Evolutionary conservation across 1,140 invertebrate genomes (phyloP).

Genomic region (Meloidogyne exigua): DNA sequence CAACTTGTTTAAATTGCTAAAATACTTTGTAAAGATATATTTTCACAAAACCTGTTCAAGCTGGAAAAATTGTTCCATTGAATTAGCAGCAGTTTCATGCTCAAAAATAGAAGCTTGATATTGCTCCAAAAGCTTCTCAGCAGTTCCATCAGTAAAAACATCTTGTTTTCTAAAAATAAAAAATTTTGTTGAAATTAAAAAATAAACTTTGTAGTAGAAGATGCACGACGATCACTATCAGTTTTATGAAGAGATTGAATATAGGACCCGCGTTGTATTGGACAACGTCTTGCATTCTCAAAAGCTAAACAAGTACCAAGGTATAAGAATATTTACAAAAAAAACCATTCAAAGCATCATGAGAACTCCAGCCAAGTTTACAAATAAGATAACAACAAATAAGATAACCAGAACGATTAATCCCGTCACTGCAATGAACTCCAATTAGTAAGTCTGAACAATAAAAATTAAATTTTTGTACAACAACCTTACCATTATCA

Average conservation of each 20-base stretch:
- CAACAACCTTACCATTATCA: constrained; percentile 49
- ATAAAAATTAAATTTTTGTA: constrained; percentile 60
- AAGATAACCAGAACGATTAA: constrained; percentile 85
- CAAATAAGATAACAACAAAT: constrained; percentile 71
- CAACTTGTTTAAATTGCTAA: constrained; percentile 42
- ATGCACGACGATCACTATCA: constrained; percentile 37
- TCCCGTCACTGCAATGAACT: constrained; percentile 85
- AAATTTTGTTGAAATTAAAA: neutral
- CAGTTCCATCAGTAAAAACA: neutral
- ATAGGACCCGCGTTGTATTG: constrained; percentile 66
- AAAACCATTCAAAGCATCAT: constrained; percentile 53
- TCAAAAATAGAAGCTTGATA: constrained; percentile 18
- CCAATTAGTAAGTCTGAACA: constrained; percentile 77
- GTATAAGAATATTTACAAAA: constrained; percentile 65
- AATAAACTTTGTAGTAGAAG: neutral
- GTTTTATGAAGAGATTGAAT: constrained; percentile 64
- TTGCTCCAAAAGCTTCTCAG: neutral
- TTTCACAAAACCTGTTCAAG: constrained; percentile 32
- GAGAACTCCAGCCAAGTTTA: constrained; percentile 68
- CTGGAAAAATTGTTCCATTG: constrained; percentile 43
- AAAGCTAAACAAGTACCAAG: constrained; percentile 67
- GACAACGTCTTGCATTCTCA: constrained; percentile 65
- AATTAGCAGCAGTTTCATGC: constrained; percentile 22
- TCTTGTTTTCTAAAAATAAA: neutral
- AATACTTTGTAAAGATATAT: neutral